Evolutionary conservation across 2,797 vertebrate species (phyloP).

Genomic region (Chiloscyllium punctatum): DNA sequence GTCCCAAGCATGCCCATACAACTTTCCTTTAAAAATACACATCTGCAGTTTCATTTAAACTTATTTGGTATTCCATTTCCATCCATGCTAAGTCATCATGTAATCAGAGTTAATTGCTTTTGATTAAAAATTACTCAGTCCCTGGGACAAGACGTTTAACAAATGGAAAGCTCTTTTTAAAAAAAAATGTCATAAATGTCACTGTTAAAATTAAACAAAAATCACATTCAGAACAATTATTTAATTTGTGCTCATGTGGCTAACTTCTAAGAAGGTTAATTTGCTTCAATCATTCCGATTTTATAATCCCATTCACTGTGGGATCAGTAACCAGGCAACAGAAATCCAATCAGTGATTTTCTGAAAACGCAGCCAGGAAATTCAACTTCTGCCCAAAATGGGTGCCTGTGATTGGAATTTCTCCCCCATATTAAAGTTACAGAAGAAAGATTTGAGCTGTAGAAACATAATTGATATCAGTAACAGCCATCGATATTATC

Average conservation of each 20-base stretch:
- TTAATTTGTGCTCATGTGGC: background rate
- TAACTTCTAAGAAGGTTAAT: background rate
- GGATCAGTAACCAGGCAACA: background rate
- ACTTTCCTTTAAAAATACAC: background rate
- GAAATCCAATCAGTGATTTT: constrained; percentile 18
- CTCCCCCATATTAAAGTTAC: background rate
- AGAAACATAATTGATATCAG: background rate
- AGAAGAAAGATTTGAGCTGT: background rate
- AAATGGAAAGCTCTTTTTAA: background rate
- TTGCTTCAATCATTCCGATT: background rate
- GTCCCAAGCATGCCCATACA: background rate
- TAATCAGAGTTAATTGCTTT: background rate
- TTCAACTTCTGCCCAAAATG: background rate
- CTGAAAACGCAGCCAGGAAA: background rate
- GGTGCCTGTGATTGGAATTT: background rate
- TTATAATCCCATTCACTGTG: background rate
- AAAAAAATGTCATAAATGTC: background rate
- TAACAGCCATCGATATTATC: background rate
- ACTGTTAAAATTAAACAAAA: background rate
- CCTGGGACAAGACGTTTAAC: background rate
- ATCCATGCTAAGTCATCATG: constrained; percentile 1
- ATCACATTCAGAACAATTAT: background rate
- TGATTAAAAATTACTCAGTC: background rate
- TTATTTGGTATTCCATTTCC: constrained; percentile 1
- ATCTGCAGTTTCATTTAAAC: background rate